Evolutionary conservation across 2,113 vertebrate genomes (phyloP).

Genomic region (Lophura nycthemera): DNA sequence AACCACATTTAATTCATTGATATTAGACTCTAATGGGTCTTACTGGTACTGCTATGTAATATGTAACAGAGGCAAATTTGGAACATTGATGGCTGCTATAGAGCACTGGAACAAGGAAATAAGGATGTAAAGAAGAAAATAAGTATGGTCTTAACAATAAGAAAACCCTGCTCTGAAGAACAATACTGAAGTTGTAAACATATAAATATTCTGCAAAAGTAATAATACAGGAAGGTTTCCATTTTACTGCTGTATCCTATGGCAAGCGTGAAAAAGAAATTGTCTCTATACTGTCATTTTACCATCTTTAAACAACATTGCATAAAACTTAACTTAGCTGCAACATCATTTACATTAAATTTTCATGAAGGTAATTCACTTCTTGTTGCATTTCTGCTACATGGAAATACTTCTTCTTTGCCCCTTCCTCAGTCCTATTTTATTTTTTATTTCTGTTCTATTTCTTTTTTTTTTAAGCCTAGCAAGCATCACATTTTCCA

Average conservation of each 20-base stretch:
- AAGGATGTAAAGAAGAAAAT: not conserved
- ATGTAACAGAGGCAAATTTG: not conserved
- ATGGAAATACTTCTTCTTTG: not conserved
- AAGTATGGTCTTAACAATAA: not conserved
- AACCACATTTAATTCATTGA: not conserved
- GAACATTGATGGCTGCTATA: not conserved
- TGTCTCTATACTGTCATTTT: constrained; percentile 48
- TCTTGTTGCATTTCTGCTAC: constrained; percentile 40
- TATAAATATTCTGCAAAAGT: constrained; percentile 40
- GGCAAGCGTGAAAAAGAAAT: constrained; percentile 18
- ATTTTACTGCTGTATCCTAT: constrained; percentile 5
- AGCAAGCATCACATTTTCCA: constrained; percentile 43
- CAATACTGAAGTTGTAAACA: not conserved
- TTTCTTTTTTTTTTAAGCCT: not conserved
- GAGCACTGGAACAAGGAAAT: not conserved
- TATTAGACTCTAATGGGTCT: not conserved
- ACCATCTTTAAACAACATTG: not conserved
- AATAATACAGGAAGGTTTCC: constrained; percentile 8
- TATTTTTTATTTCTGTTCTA: not conserved
- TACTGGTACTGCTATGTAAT: not conserved
- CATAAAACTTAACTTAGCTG: constrained; percentile 61
- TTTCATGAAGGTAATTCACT: constrained; percentile 69
- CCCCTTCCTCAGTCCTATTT: not conserved
- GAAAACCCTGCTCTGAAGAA: not conserved
- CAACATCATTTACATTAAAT: constrained; percentile 64